A percentile compares a stretch with the other conserved stretches of the same genome.
Evolutionary conservation across 2,797 vertebrate species (phyloP).

Genomic region (Enteromius thamalakanensis): DNA sequence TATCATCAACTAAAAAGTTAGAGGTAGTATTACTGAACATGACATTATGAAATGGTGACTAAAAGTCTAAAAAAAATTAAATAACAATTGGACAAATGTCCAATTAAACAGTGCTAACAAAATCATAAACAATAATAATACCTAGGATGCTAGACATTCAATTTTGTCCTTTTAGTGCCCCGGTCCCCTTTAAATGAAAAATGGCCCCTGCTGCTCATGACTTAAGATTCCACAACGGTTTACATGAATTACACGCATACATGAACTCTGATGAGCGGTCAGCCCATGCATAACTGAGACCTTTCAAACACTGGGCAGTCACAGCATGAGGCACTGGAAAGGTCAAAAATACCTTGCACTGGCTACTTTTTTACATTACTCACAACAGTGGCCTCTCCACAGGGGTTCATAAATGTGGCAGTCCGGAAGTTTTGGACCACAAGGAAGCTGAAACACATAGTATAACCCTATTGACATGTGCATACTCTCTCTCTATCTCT

Average conservation of each 20-base stretch:
- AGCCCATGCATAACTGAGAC: constrained; percentile 28
- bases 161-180: not conserved
- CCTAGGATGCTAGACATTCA: not conserved
- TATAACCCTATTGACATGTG: constrained; percentile 10
- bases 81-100: no score
- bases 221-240: constrained; percentile 20
- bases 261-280: constrained; percentile 36
- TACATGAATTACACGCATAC: constrained; percentile 44
- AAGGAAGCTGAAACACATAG: constrained; percentile 23
- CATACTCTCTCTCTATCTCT: constrained; percentile 9
- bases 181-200: constrained; percentile 16
- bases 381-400: constrained; percentile 6
- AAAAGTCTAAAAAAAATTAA: no score
- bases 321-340: constrained; percentile 29
- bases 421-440: constrained; percentile 15
- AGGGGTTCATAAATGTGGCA: constrained; percentile 22
- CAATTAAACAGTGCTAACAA: not conserved
- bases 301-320: constrained; percentile 38
- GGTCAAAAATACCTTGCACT: constrained; percentile 36
- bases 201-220: constrained; percentile 21
- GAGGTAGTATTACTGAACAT: no score
- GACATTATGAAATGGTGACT: no score
- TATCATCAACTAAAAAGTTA: no score
- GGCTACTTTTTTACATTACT: constrained; percentile 32
- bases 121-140: not conserved